These are phyloP conservation scores for Zoanthus solanderi DNA, from an alignment of 92 coral and sea anemone genomes.

Conservation along the genomic window DNA sequence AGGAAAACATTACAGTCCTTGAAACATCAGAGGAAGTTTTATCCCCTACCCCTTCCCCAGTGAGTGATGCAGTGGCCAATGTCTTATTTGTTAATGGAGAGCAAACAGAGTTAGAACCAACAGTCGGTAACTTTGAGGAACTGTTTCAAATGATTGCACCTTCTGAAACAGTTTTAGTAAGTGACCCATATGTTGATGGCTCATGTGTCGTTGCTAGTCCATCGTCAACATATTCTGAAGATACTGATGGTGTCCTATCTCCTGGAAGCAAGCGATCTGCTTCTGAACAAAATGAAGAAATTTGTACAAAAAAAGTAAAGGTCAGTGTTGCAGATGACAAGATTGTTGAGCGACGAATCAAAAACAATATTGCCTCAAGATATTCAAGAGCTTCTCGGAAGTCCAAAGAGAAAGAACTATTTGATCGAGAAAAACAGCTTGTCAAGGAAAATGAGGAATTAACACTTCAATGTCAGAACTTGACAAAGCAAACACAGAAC, in stretches of 20 bases:
- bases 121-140: conserved; percentile 5
- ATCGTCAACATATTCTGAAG: conserved; percentile 3
- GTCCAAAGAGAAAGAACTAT: conserved; percentile 77
- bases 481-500: conserved; percentile 70
- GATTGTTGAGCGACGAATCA: conserved; percentile 72
- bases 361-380: conserved; percentile 92
- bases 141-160: conserved; percentile 27
- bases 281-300: conserved; percentile 8
- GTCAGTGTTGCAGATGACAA: conserved; percentile 44
- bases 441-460: conserved; percentile 74
- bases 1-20: conserved; percentile 64
- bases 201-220: conserved; percentile 19
- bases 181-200: neutral
- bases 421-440: conserved; percentile 78
- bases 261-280: conserved; percentile 21
- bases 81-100: no score
- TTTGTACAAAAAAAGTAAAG: neutral
- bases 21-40: conserved; percentile 46
- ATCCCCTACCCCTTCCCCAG: conserved; percentile 25
- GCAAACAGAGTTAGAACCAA: no score
- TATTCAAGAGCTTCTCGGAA: conserved; percentile 86
- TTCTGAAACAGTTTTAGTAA: neutral
- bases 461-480: conserved; percentile 62
- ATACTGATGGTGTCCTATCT: conserved; percentile 8
- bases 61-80: neutral